Conservation (phyloP, 2,888 invertebrate species). For the Hypomecis atomaria region DNA sequence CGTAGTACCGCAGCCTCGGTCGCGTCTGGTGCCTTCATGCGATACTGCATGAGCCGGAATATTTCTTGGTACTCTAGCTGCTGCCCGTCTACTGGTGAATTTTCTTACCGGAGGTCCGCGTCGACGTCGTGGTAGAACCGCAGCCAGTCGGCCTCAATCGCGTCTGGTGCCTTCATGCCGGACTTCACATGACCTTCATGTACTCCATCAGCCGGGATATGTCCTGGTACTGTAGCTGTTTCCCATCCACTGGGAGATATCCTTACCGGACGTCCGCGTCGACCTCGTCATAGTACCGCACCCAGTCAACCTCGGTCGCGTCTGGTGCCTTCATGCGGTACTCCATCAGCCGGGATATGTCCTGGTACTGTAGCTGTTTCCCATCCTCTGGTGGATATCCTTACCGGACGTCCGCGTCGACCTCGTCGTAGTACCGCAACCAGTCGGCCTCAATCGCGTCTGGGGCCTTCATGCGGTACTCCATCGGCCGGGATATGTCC, state of each 20-base stretch:
- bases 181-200: no score
- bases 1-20: no score
- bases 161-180: slow-evolving; percentile 5
- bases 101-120: slow-evolving; percentile 29
- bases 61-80: no score
- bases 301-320: slow-evolving; percentile 11
- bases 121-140: slow-evolving; percentile 11
- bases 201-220: slow-evolving; percentile 16
- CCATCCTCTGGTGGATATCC: neutral
- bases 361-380: slow-evolving; percentile 13
- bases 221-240: slow-evolving; percentile 15
- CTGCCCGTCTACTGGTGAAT: neutral
- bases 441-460: slow-evolving; percentile 8
- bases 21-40: no score
- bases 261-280: slow-evolving; percentile 31
- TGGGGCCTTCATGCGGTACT: slow-evolving; percentile 9
- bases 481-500: slow-evolving; percentile 17
- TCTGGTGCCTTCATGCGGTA: slow-evolving; percentile 8
- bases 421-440: slow-evolving; percentile 11
- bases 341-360: slow-evolving; percentile 15
- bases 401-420: slow-evolving; percentile 32
- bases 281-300: slow-evolving; percentile 10
- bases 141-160: slow-evolving; percentile 17
- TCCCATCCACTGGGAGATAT: neutral
- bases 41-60: no score